Base-by-base conservation (phyloP, 2,888 invertebrate species). In the Drosophila eohydei region DNA sequence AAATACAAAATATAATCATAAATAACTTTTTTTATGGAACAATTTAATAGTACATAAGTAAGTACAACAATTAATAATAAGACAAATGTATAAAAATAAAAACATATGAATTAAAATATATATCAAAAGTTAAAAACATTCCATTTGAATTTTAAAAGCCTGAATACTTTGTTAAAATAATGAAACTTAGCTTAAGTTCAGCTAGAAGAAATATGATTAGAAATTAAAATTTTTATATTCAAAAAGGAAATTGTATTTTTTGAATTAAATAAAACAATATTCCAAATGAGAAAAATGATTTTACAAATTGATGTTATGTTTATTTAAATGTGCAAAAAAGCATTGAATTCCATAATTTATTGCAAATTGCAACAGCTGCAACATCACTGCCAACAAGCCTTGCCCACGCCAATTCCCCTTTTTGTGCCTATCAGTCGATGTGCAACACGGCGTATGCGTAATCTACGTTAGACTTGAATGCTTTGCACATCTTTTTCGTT, bases 391-490 rank as follows among this genome's bases (percentile, higher is more conserved):
- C 14, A 43, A 36, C 50, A 51, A 26, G 38, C 6, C 4, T 32
- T 43, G n/a, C 11, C 3, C 43, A 32, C 8, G 21, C 21, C 51
- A 4, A 2, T 8, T 2, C 12, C 41, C 5, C 32, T 9, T 21
- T 5, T 21, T 44, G n/a, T 11, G 16, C 55, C 16, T 36, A 38
- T 41, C 43, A 41, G 6, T 54, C 48, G 46, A 14, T 41, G 61
- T 56, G 38, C 57, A 52, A 54, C 78, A 50, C 43, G 38, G 64
- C 76, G 76, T 65, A 71, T 75, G 58, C 71, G 40, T 80, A 64
- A 59, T 79, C 52, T 63, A n/a, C 61, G 58, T 67, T 61, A 41
- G 63, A 56, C 58, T 73, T 52, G 55, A 68, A 54, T 62, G 41
- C 50, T 21, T 59, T 55, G 36, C 48, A 36, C 50, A 54, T 43